phyloP scores from a whole-genome alignment of 2,113 vertebrate species.

The Vicugna pacos region DNA sequence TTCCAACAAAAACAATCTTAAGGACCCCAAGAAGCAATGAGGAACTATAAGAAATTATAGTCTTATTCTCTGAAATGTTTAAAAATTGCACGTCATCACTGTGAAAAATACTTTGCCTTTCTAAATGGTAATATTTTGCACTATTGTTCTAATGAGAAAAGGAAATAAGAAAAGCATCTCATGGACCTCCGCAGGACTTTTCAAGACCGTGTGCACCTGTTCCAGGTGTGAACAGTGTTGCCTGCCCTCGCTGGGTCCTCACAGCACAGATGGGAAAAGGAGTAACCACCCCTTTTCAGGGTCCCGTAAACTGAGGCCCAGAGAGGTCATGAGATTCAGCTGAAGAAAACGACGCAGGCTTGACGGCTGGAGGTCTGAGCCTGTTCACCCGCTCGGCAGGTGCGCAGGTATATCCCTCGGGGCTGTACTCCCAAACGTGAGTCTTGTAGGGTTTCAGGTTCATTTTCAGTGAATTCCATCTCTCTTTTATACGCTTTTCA shows the following conservation, averaged over 20 bases:
- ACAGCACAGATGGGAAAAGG: fast-evolving
- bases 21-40: neutral
- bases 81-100: too few species aligned
- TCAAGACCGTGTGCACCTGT: fast-evolving
- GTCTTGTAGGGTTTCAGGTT: neutral
- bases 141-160: neutral
- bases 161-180: too few species aligned
- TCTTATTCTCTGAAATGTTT: neutral
- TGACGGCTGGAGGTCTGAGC: fast-evolving
- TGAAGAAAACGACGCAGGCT: too few species aligned
- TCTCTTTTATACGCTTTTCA: neutral
- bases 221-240: neutral
- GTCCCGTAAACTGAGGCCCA: neutral
- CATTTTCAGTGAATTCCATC: neutral
- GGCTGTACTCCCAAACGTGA: fast-evolving
- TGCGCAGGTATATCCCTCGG: fast-evolving
- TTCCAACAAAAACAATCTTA: neutral
- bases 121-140: too few species aligned
- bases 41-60: neutral
- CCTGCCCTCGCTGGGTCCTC: neutral
- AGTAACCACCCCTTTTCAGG: too few species aligned
- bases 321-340: neutral
- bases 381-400: neutral
- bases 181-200: neutral
- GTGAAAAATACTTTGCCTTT: neutral